These are phyloP conservation scores for Pseudorhombus dupliciocellatus DNA, from an alignment of 2,113 vertebrate genomes.

Conservation along the genomic window DNA sequence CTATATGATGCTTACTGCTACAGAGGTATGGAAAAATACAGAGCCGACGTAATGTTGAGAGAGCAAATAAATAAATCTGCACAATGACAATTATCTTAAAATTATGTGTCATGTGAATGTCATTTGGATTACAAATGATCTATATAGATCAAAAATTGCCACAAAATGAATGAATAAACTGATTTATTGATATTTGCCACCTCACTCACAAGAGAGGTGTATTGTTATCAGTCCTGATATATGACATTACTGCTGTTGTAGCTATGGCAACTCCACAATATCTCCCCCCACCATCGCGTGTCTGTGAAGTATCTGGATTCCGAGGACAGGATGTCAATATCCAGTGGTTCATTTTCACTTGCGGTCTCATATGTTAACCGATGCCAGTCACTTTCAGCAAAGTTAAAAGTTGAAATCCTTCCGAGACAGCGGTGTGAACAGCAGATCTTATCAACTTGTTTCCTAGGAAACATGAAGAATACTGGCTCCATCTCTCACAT, in stretches of 20 bases:
- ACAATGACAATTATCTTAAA: not conserved
- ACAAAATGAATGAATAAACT: not conserved
- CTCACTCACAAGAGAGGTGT: slow-evolving; percentile 8
- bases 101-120: not conserved
- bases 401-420: slow-evolving; percentile 10
- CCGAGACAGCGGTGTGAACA: not conserved
- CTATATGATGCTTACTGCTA: slow-evolving; percentile 92
- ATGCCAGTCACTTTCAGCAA: not conserved
- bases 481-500: slow-evolving; percentile 68
- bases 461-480: slow-evolving; percentile 65
- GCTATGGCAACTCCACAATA: slow-evolving; percentile 61
- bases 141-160: not conserved
- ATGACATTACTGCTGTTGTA: slow-evolving; percentile 53
- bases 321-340: slow-evolving; percentile 36
- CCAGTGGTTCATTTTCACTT: slow-evolving; percentile 4
- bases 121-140: too few relatives aligned
- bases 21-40: slow-evolving; percentile 79
- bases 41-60: not conserved
- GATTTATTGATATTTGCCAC: not conserved
- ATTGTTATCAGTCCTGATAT: slow-evolving; percentile 39
- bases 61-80: not conserved
- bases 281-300: slow-evolving; percentile 7
- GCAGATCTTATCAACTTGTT: slow-evolving; percentile 28
- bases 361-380: slow-evolving; percentile 2
- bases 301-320: slow-evolving; percentile 47